These are phyloP conservation scores for Limnephilus marmoratus DNA, from an alignment of 2,888 invertebrate genomes.

Conservation along the genomic window DNA sequence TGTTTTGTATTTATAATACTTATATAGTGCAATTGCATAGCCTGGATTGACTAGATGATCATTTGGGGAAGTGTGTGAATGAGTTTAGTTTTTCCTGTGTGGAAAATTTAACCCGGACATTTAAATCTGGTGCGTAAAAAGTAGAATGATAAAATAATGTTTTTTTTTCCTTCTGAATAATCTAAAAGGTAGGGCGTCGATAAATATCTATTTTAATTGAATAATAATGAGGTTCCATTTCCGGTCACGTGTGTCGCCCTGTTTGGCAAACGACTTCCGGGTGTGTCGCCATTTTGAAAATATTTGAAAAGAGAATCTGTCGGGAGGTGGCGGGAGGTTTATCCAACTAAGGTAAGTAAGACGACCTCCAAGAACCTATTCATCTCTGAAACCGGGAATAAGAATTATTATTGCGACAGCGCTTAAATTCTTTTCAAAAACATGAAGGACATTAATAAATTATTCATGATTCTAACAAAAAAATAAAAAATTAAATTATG, in stretches of 20 bases:
- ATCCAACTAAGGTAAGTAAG: slow-evolving; percentile 13
- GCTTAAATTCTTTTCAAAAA: not conserved
- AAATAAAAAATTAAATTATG: no score
- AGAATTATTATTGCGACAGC: not conserved
- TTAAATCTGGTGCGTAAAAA: no score
- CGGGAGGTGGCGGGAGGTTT: not conserved
- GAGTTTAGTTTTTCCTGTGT: no score
- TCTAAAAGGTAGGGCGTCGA: not conserved
- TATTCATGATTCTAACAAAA: no score
- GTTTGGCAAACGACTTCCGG: not conserved
- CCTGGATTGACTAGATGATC: no score
- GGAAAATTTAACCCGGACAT: no score
- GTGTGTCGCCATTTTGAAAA: slow-evolving; percentile 39
- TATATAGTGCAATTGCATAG: no score
- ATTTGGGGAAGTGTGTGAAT: no score
- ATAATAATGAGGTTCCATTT: not conserved
- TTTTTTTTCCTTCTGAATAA: not conserved
- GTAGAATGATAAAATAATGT: no score
- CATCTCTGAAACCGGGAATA: not conserved
- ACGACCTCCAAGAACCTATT: not conserved
- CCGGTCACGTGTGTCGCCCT: not conserved
- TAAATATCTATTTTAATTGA: no score
- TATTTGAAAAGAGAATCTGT: slow-evolving; percentile 43
- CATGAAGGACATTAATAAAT: not conserved
- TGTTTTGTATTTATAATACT: no score